Conservation (phyloP, 2,797 vertebrate genomes). For the Sitta carolinensis region DNA sequence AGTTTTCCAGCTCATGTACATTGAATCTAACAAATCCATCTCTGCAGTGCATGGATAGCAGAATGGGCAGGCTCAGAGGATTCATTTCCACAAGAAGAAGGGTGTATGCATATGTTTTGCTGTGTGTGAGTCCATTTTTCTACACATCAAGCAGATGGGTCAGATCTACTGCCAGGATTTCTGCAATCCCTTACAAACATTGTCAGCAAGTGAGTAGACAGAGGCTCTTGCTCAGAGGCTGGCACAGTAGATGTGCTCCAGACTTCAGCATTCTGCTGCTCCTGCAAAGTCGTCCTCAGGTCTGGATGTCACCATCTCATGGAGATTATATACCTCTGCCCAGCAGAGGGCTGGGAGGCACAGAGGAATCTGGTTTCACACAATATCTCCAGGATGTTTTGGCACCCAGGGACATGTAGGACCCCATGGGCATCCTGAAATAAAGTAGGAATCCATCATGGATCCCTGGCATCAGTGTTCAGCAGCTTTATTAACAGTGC, state of each 20-base stretch:
- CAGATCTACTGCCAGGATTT: background rate
- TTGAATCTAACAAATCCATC: background rate
- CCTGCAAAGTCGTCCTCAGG: background rate
- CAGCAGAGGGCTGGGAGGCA: background rate
- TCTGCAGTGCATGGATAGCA: background rate
- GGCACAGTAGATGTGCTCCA: background rate
- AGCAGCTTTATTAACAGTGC: background rate
- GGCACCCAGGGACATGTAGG: background rate
- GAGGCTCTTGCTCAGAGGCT: background rate
- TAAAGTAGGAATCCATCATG: background rate
- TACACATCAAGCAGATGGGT: background rate
- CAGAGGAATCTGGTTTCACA: background rate
- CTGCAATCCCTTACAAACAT: background rate
- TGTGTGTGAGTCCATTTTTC: background rate
- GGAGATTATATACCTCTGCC: background rate
- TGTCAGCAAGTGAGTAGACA: background rate
- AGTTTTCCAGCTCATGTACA: background rate
- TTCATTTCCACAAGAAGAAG: background rate
- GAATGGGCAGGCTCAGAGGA: background rate
- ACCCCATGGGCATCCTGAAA: background rate
- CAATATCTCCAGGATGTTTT: background rate
- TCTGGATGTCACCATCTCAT: background rate
- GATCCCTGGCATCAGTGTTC: background rate
- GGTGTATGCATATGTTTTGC: background rate
- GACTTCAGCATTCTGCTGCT: background rate